Evolutionary conservation across 2,113 vertebrate species (phyloP).

Genomic region (Pogonocichla stellata): DNA sequence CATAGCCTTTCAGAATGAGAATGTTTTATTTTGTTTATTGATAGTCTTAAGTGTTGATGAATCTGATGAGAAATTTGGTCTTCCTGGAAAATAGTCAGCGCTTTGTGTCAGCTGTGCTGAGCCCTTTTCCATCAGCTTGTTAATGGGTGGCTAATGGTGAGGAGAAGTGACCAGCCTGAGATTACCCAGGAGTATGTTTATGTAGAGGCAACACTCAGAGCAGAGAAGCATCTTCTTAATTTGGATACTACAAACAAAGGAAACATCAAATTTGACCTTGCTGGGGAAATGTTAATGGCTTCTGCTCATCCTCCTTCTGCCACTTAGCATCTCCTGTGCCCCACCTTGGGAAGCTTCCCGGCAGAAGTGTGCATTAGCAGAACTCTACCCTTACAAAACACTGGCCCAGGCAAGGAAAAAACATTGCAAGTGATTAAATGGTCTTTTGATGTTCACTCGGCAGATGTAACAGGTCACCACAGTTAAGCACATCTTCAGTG

Average conservation of each 20-base stretch:
- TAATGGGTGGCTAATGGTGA: slow-evolving; percentile 82
- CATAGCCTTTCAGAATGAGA: slow-evolving; percentile 26
- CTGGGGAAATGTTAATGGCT: slow-evolving; percentile 82
- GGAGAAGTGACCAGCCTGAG: slow-evolving; percentile 73
- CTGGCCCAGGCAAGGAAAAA: slow-evolving; percentile 53
- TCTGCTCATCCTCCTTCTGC: slow-evolving; percentile 72
- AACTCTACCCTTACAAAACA: slow-evolving; percentile 71
- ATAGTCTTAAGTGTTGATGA: slow-evolving; percentile 70
- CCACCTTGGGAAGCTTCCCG: slow-evolving; percentile 77
- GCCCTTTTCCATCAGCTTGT: slow-evolving; percentile 76
- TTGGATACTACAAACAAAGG: slow-evolving; percentile 81
- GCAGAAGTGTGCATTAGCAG: slow-evolving; percentile 78
- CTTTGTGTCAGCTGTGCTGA: slow-evolving; percentile 71
- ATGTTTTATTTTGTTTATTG: slow-evolving; percentile 54
- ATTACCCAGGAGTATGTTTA: slow-evolving; percentile 80
- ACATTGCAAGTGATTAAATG: slow-evolving; percentile 72
- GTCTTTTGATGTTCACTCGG: slow-evolving; percentile 67
- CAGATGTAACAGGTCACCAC: slow-evolving; percentile 48
- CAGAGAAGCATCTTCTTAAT: slow-evolving; percentile 76
- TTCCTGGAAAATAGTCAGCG: slow-evolving; percentile 73
- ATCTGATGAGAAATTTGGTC: slow-evolving; percentile 67
- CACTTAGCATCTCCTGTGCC: slow-evolving; percentile 77
- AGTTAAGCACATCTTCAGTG: slow-evolving; percentile 22
- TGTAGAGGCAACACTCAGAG: slow-evolving; percentile 68
- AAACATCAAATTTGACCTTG: slow-evolving; percentile 83